A percentile compares a stretch with the other conserved stretches of the same genome.
phyloP scores from a whole-genome alignment of 2,113 vertebrate genomes.

The Brachirus orientalis region DNA sequence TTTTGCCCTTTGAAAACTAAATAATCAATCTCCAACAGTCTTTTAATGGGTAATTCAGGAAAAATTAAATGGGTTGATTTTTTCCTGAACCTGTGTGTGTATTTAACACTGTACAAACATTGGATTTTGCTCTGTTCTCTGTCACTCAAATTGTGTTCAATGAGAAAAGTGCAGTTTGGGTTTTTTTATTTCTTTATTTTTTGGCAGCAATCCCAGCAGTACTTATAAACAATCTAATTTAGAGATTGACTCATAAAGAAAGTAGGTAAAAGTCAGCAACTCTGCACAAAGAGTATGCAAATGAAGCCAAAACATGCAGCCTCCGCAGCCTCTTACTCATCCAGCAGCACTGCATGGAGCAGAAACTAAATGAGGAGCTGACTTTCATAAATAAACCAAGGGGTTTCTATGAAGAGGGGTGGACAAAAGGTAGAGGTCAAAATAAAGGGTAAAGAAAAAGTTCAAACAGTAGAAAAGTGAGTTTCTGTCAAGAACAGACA shows the following conservation, averaged over 20 bases:
- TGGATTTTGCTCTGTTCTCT: too few relatives aligned
- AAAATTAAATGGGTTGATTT: too few relatives aligned
- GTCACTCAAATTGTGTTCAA: too few relatives aligned
- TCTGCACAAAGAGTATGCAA: conserved; percentile 48
- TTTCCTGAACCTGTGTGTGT: too few relatives aligned
- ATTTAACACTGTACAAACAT: too few relatives aligned
- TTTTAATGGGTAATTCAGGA: not conserved
- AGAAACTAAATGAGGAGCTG: conserved; percentile 13
- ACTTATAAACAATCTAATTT: not conserved
- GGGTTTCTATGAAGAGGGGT: too few relatives aligned
- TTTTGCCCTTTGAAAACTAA: conserved; percentile 9
- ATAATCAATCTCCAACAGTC: not conserved
- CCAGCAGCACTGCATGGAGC: conserved; percentile 29
- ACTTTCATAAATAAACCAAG: too few relatives aligned
- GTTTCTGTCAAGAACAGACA: too few relatives aligned
- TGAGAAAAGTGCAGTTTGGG: too few relatives aligned
- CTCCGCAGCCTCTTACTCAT: conserved; percentile 28
- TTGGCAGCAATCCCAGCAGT: not conserved
- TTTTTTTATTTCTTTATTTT: too few relatives aligned
- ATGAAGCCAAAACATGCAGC: conserved; percentile 15
- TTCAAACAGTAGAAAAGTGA: not conserved
- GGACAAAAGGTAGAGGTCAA: not conserved
- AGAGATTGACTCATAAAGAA: not conserved
- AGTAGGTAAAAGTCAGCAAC: not conserved
- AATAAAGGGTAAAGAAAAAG: conserved; percentile 11